phyloP scores from a whole-genome alignment of 2,797 vertebrate species.

The Leptatherina wallacei region DNA sequence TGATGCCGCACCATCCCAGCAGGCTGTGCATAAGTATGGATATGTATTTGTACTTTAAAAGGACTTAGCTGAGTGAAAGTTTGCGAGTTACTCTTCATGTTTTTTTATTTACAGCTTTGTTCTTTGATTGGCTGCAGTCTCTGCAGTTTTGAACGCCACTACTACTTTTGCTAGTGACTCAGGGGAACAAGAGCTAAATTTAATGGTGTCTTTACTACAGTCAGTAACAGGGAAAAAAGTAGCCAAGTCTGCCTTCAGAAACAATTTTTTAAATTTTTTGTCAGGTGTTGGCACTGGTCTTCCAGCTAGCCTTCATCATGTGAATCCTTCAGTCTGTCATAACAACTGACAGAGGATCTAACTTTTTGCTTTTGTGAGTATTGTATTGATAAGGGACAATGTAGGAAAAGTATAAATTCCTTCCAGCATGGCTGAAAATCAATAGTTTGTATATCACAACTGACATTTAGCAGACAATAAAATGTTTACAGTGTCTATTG shows the following conservation, averaged over 20 bases:
- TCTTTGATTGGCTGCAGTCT: not conserved
- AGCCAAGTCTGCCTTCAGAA: not conserved
- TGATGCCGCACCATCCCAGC: not conserved
- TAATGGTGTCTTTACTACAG: not conserved
- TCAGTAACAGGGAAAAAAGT: not conserved
- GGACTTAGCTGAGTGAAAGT: not conserved
- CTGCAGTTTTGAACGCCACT: not conserved
- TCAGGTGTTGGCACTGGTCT: not conserved
- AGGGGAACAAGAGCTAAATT: not conserved
- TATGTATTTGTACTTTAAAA: not conserved
- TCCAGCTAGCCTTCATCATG: conserved; percentile 14
- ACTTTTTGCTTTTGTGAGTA: conserved; percentile 24
- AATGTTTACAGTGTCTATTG: conserved; percentile 20
- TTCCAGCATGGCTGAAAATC: conserved; percentile 37
- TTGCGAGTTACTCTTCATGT: not conserved
- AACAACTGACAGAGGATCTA: conserved; percentile 29
- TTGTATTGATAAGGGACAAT: conserved; percentile 35
- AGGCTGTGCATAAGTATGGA: not conserved
- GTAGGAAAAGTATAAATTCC: conserved; percentile 40
- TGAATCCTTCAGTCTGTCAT: conserved; percentile 34
- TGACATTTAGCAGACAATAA: conserved; percentile 50
- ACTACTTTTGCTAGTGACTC: not conserved
- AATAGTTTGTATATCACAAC: conserved; percentile 36
- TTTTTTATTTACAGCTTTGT: not conserved
- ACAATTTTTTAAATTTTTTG: not conserved